phyloP scores from a whole-genome alignment of 2,113 vertebrate genomes.

The Ariopsis seemanni region DNA sequence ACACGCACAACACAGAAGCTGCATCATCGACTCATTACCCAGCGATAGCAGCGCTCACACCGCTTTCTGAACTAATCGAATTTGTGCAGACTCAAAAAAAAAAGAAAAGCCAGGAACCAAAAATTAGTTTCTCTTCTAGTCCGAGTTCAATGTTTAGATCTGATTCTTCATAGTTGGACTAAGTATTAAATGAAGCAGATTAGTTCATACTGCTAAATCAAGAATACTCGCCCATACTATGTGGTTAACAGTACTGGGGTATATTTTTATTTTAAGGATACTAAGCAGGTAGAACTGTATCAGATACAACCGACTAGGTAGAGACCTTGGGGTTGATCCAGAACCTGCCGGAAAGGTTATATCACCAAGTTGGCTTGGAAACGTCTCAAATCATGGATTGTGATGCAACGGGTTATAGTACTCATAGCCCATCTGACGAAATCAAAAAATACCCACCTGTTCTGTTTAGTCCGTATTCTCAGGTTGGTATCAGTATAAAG shows the following conservation, averaged over 20 bases:
- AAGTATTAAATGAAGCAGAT: neutral
- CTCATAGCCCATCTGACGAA: neutral
- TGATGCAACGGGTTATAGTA: neutral
- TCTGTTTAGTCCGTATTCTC: neutral
- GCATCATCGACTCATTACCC: slow-evolving; percentile 42
- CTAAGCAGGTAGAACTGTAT: neutral
- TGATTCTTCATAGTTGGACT: neutral
- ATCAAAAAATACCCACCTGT: neutral
- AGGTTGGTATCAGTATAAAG: neutral
- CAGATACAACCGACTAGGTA: neutral
- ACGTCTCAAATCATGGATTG: neutral
- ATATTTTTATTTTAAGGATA: neutral
- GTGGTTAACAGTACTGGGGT: neutral
- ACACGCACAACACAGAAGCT: slow-evolving; percentile 23
- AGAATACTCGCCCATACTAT: neutral
- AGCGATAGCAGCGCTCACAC: slow-evolving; percentile 12
- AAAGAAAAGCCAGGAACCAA: neutral
- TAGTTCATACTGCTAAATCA: neutral
- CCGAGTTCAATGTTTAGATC: neutral
- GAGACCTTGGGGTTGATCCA: neutral
- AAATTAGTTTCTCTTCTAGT: neutral
- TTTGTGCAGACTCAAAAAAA: slow-evolving; percentile 9
- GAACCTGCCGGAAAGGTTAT: neutral
- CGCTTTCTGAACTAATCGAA: slow-evolving; percentile 19
- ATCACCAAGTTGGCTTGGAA: neutral